Base-by-base conservation (phyloP, 2,888 invertebrate species). In the Ophion costatus region DNA sequence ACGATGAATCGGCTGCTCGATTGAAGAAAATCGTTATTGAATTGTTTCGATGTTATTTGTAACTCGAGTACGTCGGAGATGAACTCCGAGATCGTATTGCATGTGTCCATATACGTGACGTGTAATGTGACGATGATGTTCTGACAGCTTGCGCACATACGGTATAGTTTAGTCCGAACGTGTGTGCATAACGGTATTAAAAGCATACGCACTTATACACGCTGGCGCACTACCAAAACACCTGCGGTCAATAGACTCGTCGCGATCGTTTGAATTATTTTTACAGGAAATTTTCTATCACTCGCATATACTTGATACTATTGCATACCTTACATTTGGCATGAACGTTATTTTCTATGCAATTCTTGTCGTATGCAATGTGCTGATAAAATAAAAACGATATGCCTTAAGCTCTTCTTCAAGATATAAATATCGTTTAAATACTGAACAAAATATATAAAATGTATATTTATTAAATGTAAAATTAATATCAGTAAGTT, bases 161-260 rank as follows among this genome's bases (percentile, higher is more conserved):
- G 70, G 66, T 71, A 80, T 29, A 80, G 71, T 71, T 80, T 38
- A 42, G 76, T 71, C 79, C 66, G 45, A 71, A 80, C 45, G 66
- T 57, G 66, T 10, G 45, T 66, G 61, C 20, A 57, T 80, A 83
- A 83, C 76, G 80, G 80, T 80, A 80, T 63, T 5, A 33, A 42
- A 45, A 63, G 69, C 69, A 67, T 61, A 79, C 66, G 59, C 33
- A 14, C 45, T 1, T 17, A 45, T 11, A 70, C 24, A 20, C 33
- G 61, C 67, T 33, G 66, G 22, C 20, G 63, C 17, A 63, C 20
- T 14, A 33, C 61, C 33, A 42, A 67, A 61, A 51, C 45, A 67
- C 57, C 59, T 33, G 59, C 59, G n/a, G 51, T 20, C 11, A 61
- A 77, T 59, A 42, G 64, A 20, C 33, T 56, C 33, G 42, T 45